Conservation (phyloP, 30 jellyfish, hydroid and myxozoan species). For the Sanderia malayensis region DNA sequence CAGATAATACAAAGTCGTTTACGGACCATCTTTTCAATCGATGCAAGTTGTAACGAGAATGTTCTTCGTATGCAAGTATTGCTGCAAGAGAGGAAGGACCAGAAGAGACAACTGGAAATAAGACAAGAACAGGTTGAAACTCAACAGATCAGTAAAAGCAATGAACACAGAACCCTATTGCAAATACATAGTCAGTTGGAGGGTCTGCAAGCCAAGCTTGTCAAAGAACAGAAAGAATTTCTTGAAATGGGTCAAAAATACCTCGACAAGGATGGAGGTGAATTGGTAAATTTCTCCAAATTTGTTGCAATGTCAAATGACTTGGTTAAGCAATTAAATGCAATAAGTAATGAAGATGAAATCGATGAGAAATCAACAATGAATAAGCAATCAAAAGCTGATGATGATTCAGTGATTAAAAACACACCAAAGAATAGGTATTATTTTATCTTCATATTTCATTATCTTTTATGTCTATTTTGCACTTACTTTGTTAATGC, state of each 20-base stretch:
- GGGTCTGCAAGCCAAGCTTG: conserved; percentile 54
- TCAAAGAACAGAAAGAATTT: conserved; percentile 25
- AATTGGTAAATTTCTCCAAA: conserved; percentile 54
- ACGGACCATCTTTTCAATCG: conserved; percentile 17
- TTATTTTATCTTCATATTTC: too few relatives aligned
- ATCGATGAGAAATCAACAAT: not conserved
- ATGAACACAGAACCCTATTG: conserved; percentile 63
- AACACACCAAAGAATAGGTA: not conserved
- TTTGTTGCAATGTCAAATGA: conserved; percentile 62
- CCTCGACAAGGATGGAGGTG: conserved; percentile 42
- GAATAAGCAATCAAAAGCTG: not conserved
- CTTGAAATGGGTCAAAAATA: conserved; percentile 52
- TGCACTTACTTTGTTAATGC: too few relatives aligned
- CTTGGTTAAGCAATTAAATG: conserved; percentile 22
- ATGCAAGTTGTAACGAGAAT: conserved; percentile 7
- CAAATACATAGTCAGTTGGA: conserved; percentile 66
- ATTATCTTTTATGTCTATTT: too few relatives aligned
- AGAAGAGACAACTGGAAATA: conserved; percentile 48
- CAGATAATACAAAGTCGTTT: conserved; percentile 52
- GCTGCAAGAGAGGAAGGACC: conserved; percentile 70
- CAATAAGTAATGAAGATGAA: not conserved
- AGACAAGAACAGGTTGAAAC: conserved; percentile 54
- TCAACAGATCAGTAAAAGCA: conserved; percentile 38
- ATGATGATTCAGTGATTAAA: not conserved
- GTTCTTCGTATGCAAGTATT: conserved; percentile 39